These are phyloP conservation scores for Cryptomyrus ogoouensis DNA, from an alignment of 2,113 vertebrate species.

Conservation along the genomic window DNA sequence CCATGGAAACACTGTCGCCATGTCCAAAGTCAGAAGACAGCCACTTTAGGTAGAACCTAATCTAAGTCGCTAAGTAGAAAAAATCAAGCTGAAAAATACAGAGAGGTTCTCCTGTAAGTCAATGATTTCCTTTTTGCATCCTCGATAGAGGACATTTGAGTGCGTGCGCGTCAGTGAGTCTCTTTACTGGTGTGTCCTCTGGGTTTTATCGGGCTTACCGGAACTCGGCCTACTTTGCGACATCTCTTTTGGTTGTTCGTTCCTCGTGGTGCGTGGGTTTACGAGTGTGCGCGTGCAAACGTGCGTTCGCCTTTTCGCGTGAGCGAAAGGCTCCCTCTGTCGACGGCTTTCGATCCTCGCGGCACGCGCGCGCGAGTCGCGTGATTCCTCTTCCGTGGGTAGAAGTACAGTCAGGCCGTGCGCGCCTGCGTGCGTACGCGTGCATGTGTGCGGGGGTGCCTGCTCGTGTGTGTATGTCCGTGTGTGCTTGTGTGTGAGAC, in stretches of 20 bases:
- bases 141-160: conserved; percentile 26
- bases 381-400: not conserved
- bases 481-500: conserved; percentile 26
- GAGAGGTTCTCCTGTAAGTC: conserved; percentile 24
- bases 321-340: conserved; percentile 1
- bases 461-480: conserved; percentile 26
- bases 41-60: conserved; percentile 46
- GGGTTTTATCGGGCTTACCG: not conserved
- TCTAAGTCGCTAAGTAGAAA: conserved; percentile 37
- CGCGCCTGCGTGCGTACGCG: not conserved
- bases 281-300: conserved; percentile 38
- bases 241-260: not conserved
- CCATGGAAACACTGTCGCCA: conserved; percentile 49
- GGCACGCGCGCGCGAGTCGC: not conserved
- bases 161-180: conserved; percentile 24
- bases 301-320: not conserved
- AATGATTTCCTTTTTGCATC: conserved; percentile 15
- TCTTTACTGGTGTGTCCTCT: conserved; percentile 32
- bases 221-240: not conserved
- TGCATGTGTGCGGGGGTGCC: not conserved
- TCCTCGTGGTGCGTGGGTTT: conserved; percentile 25
- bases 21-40: conserved; percentile 49
- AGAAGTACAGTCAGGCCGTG: conserved; percentile 22
- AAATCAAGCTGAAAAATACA: conserved; percentile 37
- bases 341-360: not conserved